A percentile compares a stretch with the other conserved stretches of the same genome.
Conservation (phyloP, 2,888 invertebrate species). For the Apamea anceps region DNA sequence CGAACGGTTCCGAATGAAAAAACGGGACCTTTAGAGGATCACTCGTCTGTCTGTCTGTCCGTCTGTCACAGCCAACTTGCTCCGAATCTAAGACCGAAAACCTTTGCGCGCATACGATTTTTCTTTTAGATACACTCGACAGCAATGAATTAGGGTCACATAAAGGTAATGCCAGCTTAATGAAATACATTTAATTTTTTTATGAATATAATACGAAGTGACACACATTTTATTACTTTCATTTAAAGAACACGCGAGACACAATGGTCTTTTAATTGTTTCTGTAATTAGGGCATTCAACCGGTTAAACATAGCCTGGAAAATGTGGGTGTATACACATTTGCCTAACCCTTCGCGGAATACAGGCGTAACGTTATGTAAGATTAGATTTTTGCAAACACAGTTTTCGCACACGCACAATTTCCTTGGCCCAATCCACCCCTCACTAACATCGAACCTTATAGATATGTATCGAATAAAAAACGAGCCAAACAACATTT, state of each 20-base stretch:
- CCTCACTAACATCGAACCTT: slow-evolving; percentile 41
- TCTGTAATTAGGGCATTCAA: no score
- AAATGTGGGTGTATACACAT: no score
- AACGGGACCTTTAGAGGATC: background rate
- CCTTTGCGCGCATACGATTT: background rate
- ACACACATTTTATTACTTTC: no score
- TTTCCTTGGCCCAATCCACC: background rate
- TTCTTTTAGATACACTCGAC: no score
- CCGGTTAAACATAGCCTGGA: no score
- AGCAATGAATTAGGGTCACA: no score
- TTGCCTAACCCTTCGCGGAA: background rate
- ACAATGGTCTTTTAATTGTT: no score
- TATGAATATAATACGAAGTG: no score
- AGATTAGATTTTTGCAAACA: background rate
- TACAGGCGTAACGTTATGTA: background rate
- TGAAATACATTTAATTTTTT: no score
- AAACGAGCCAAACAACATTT: slow-evolving; percentile 62
- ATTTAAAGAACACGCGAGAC: no score
- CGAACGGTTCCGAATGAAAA: background rate
- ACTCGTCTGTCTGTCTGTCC: background rate
- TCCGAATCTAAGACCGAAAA: background rate
- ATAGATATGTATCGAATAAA: slow-evolving; percentile 77
- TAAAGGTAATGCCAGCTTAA: no score
- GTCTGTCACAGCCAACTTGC: background rate
- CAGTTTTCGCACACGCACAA: background rate